A percentile compares a stretch with the other conserved stretches of the same genome.
Evolutionary conservation across 1,140 invertebrate species (phyloP).

Genomic region (Anastatus disparis): DNA sequence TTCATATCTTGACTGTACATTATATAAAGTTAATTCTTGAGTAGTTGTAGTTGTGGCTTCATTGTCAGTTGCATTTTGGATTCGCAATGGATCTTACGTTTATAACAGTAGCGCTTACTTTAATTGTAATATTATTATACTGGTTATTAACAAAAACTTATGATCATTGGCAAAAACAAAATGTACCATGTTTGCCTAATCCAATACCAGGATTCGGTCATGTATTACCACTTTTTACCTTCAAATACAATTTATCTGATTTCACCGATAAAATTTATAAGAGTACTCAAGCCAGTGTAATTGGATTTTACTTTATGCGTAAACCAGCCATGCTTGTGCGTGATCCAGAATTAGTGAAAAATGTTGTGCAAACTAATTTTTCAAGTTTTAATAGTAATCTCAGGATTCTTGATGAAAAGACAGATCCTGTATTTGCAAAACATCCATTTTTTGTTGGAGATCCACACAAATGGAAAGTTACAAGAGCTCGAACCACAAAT

Average conservation of each 20-base stretch:
- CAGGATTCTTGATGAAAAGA: background rate
- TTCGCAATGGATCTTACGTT: too few species aligned
- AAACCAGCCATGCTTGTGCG: constrained; percentile 49
- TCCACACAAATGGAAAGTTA: constrained; percentile 43
- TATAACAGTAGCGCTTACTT: too few species aligned
- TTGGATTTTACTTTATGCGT: constrained; percentile 49
- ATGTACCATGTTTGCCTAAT: constrained; percentile 56
- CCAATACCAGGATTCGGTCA: constrained; percentile 50
- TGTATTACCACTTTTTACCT: constrained; percentile 27
- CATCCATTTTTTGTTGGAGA: constrained; percentile 52
- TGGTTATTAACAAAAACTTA: constrained; percentile 46
- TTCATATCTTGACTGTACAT: too few species aligned
- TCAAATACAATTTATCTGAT: constrained; percentile 26
- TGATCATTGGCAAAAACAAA: constrained; percentile 62
- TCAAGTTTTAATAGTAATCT: constrained; percentile 45
- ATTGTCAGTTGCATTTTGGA: too few species aligned
- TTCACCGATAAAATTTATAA: constrained; percentile 42
- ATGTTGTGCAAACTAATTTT: constrained; percentile 55
- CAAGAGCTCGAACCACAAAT: constrained; percentile 34
- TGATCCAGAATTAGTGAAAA: constrained; percentile 54
- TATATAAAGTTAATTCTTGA: too few species aligned
- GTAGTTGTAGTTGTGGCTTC: too few species aligned
- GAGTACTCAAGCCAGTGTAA: constrained; percentile 40
- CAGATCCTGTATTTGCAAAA: constrained; percentile 47
- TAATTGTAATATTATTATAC: background rate